phyloP scores from a whole-genome alignment of 2,888 invertebrate species.

The Archaeoteleia sp. region DNA sequence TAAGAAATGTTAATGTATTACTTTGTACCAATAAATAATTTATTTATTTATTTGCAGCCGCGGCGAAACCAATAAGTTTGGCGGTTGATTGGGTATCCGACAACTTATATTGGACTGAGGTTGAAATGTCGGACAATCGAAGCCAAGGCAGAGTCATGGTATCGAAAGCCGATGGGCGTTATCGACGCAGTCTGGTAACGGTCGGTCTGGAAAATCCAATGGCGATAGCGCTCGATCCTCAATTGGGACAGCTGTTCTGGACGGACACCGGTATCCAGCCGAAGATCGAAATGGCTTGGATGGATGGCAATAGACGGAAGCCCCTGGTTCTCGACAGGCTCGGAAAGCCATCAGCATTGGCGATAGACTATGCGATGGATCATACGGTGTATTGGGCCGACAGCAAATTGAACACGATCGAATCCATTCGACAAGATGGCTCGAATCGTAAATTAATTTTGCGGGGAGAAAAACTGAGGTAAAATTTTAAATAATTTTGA shows the following conservation, averaged over 20 bases:
- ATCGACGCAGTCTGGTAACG: conserved; percentile 86
- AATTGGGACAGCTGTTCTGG: conserved; percentile 93
- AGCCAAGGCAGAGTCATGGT: conserved; percentile 88
- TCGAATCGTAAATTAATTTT: conserved; percentile 83
- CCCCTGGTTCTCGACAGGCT: conserved; percentile 88
- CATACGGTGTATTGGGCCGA: conserved; percentile 97
- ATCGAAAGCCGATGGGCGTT: conserved; percentile 91
- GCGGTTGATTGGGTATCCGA: conserved; percentile 96
- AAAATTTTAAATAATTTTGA: conserved; percentile 11
- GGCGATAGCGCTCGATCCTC: conserved; percentile 91
- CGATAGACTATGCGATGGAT: conserved; percentile 93
- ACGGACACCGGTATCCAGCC: conserved; percentile 92
- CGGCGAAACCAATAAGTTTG: conserved; percentile 89
- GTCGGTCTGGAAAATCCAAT: conserved; percentile 90
- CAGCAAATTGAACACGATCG: conserved; percentile 92
- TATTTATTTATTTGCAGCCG: no score
- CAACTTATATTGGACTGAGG: conserved; percentile 95
- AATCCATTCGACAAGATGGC: conserved; percentile 90
- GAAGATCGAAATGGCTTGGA: conserved; percentile 96
- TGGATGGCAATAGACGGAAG: conserved; percentile 94
- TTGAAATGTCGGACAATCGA: conserved; percentile 82
- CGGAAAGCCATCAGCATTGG: conserved; percentile 88
- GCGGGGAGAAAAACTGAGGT: conserved; percentile 78
- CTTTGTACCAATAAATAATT: neutral
- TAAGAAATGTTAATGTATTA: neutral